Percentiles rank a stretch among this genome's conserved stretches.
These are phyloP conservation scores for Spea bombifrons DNA, from an alignment of 2,113 vertebrate genomes.

Conservation along the genomic window DNA sequence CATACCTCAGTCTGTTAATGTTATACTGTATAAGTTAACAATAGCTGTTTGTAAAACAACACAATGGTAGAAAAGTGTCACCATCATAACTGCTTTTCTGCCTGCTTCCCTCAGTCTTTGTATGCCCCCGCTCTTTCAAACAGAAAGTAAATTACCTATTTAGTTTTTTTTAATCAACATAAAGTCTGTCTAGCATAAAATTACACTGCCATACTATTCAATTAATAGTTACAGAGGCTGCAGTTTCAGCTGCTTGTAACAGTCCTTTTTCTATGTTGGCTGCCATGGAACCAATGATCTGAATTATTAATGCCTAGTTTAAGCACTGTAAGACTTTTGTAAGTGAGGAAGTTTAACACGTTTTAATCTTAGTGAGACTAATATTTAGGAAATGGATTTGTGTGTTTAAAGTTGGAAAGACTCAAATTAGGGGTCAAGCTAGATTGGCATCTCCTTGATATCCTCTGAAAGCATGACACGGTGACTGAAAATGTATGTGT, in stretches of 20 bases:
- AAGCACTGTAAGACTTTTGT: slow-evolving; percentile 42
- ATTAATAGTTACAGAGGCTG: slow-evolving; percentile 38
- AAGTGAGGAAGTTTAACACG: slow-evolving; percentile 35
- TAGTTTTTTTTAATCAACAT: slow-evolving; percentile 42
- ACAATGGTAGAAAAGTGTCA: not conserved
- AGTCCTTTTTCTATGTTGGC: slow-evolving; percentile 43
- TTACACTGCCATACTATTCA: slow-evolving; percentile 37
- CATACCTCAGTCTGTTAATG: no score
- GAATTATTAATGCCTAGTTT: slow-evolving; percentile 50
- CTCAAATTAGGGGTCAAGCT: slow-evolving; percentile 16
- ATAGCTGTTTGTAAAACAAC: no score
- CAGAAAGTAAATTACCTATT: slow-evolving; percentile 44
- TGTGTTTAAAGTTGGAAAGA: slow-evolving; percentile 32
- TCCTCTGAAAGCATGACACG: slow-evolving; percentile 23
- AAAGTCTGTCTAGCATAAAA: slow-evolving; percentile 35
- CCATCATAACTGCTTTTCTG: not conserved
- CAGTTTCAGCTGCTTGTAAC: slow-evolving; percentile 40
- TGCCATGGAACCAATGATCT: slow-evolving; percentile 49
- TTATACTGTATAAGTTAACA: no score
- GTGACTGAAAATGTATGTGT: slow-evolving; percentile 2
- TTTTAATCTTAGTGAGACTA: slow-evolving; percentile 36
- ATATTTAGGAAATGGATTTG: slow-evolving; percentile 44
- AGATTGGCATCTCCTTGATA: slow-evolving; percentile 29
- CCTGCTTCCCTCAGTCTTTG: not conserved
- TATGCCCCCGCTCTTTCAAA: slow-evolving; percentile 9